These are phyloP conservation scores for Origma solitaria DNA, from an alignment of 2,113 vertebrate species.

Conservation along the genomic window DNA sequence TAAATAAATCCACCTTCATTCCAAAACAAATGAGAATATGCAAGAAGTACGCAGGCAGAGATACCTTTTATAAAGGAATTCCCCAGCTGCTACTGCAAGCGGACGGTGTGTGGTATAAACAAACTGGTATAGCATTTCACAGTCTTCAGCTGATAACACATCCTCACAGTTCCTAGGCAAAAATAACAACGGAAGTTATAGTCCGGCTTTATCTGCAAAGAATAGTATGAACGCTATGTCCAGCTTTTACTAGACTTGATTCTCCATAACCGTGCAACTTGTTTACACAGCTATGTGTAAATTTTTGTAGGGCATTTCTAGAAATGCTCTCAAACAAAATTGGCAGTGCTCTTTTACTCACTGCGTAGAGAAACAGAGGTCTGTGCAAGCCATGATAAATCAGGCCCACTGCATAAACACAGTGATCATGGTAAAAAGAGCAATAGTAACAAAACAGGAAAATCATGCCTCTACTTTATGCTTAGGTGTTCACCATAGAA, in stretches of 20 bases:
- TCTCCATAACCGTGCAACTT: not conserved
- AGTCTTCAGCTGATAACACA: constrained; percentile 75
- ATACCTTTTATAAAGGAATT: constrained; percentile 85
- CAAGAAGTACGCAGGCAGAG: constrained; percentile 2
- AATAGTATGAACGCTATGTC: not conserved
- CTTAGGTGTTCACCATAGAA: not conserved
- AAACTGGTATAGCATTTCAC: constrained; percentile 78
- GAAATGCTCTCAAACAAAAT: not conserved
- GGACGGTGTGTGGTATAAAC: constrained; percentile 86
- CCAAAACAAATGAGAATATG: not conserved
- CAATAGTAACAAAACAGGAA: not conserved
- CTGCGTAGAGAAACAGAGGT: not conserved
- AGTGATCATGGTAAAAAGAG: not conserved
- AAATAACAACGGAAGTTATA: constrained; percentile 33
- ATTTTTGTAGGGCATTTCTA: not conserved
- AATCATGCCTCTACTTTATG: not conserved
- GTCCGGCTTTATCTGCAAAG: not conserved
- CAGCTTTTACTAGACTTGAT: not conserved
- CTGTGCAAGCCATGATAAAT: not conserved
- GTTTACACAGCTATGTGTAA: not conserved
- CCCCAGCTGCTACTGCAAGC: constrained; percentile 82
- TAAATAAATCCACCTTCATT: constrained; percentile 15
- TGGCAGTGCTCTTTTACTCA: not conserved
- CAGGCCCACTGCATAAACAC: not conserved
- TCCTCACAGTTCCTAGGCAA: constrained; percentile 78